Evolutionary conservation across 2,888 invertebrate genomes (phyloP), one percentile per base, ranked within the genome.

Genomic region (Ramazzottius varieornatus): DNA sequence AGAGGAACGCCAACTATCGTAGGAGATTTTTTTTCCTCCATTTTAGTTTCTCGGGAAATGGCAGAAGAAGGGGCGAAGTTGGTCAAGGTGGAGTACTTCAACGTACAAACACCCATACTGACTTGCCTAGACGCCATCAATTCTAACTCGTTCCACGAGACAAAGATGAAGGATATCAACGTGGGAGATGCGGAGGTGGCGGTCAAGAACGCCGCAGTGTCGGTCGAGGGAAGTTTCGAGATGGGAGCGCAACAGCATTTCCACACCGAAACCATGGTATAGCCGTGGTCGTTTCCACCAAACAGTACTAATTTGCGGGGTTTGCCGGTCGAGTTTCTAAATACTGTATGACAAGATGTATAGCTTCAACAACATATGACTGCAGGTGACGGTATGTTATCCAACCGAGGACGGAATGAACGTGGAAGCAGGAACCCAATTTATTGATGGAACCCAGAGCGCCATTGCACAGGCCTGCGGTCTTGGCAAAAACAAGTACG

Each of bases 31-130:
- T 32, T 4, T n/a, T 64, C 65, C 24, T 65, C 24, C 32, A 20
- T 32, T 46, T 29, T 67, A 73, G 74, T 71, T 46, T 68, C 67
- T 46, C 69, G 69, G 29, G 67, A 67, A 20, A 68, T 66, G 1
- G 74, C 74, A 1, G 68, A 70, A n/a, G 66, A 67, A 4, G 75
- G 71, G 24, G 72, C 73, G 2, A 63, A 67, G 1, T 65, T 68
- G 65, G 75, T 75, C 1, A 70, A 72, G 65, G 72, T 74, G 20
- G 72, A 71, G 1, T 75, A 74, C 70, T 71, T 67, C 4, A 67
- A 73, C 64, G 66, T 72, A 1, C 67, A 73, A 68, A 24, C 20
- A 4, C 54, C 54, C 20, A 54, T 74, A 29, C 66, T 73, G 2
- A 69, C 69, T 40, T 66, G 73, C 13, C 67, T 69, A 40, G 72